Evolutionary conservation across 2,113 vertebrate genomes (phyloP).

Genomic region (Indicator maculatus): DNA sequence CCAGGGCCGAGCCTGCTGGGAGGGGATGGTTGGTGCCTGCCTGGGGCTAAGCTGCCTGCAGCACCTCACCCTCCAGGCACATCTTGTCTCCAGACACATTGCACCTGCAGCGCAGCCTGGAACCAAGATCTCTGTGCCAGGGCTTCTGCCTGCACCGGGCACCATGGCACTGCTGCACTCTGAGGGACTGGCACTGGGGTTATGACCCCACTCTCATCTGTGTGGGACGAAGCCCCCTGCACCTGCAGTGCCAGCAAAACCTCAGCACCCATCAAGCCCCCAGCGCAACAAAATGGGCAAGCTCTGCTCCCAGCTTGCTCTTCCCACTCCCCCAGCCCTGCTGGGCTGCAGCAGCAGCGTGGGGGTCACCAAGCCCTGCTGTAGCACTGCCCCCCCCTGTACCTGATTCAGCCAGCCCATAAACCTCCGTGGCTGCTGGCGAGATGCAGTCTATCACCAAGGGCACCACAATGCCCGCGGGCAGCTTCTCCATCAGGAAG

Average conservation of each 20-base stretch:
- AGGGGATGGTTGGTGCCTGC: not conserved
- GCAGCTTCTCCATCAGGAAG: slow-evolving; percentile 82
- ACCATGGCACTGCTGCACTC: accelerated
- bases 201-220: not conserved
- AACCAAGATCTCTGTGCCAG: not conserved
- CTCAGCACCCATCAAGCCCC: not conserved
- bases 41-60: accelerated
- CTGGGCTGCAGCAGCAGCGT: accelerated
- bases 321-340: not conserved
- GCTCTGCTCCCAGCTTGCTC: not conserved
- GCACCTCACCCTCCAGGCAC: not conserved
- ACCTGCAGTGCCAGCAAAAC: not conserved
- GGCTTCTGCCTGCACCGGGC: not conserved
- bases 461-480: slow-evolving; percentile 77
- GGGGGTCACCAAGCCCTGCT: accelerated
- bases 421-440: slow-evolving; percentile 82
- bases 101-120: not conserved
- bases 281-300: not conserved
- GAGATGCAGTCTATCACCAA: slow-evolving; percentile 79
- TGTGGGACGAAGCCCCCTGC: not conserved
- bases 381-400: not conserved
- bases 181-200: no score
- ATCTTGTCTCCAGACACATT: not conserved
- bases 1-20: slow-evolving; percentile 82
- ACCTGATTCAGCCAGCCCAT: slow-evolving; percentile 85